Conservation (phyloP, 2,113 vertebrate genomes). For the Orientallactaga bullata region DNA sequence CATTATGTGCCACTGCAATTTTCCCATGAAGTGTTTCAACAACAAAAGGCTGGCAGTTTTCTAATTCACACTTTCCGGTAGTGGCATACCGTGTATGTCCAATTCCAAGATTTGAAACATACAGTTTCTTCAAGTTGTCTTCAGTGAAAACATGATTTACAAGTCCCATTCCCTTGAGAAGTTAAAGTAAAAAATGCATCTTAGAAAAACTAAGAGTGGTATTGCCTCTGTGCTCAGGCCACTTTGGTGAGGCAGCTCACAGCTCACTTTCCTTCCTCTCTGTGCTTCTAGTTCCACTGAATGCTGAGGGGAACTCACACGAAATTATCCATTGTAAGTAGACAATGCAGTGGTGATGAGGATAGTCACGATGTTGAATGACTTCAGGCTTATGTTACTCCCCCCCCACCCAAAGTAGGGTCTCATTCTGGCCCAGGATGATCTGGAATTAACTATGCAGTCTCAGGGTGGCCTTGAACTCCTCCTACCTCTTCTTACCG, state of each 20-base stretch:
- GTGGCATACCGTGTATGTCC: constrained; percentile 98
- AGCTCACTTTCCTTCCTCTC: not conserved
- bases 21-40: constrained; percentile 98
- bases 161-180: constrained; percentile 95
- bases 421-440: too few relatives aligned
- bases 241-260: not conserved
- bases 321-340: constrained; percentile 10
- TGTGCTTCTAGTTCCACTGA: not conserved
- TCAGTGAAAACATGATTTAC: constrained; percentile 94
- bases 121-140: constrained; percentile 95
- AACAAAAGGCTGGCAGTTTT: constrained; percentile 99
- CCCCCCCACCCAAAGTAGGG: too few relatives aligned
- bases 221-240: not conserved
- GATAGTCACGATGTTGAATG: not conserved
- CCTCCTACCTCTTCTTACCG: too few relatives aligned
- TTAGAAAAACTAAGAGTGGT: constrained; percentile 53
- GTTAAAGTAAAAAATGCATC: constrained; percentile 66
- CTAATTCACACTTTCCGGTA: constrained; percentile 95
- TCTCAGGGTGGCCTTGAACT: too few relatives aligned
- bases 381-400: not conserved
- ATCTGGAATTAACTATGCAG: too few relatives aligned
- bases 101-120: constrained; percentile 96
- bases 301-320: not conserved
- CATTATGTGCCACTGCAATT: constrained; percentile 98
- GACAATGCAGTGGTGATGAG: constrained; percentile 34